phyloP scores from a whole-genome alignment of 2,113 vertebrate genomes.

The Corvus hawaiiensis region DNA sequence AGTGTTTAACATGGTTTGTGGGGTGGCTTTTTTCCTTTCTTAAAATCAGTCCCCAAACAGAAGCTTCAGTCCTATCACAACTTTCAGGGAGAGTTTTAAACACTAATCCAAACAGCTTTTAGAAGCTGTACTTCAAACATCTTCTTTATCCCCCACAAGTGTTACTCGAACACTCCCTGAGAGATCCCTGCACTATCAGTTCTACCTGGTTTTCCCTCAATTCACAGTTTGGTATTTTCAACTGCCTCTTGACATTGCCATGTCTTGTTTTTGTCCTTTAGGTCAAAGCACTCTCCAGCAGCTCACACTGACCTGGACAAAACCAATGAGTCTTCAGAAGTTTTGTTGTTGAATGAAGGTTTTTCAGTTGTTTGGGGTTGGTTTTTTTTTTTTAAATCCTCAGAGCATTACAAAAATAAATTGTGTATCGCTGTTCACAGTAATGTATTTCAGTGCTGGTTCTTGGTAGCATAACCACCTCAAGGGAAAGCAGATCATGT shows the following conservation, averaged over 20 bases:
- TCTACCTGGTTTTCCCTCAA: neutral
- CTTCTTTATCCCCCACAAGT: neutral
- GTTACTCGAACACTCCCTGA: neutral
- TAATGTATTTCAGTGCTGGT: neutral
- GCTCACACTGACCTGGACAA: neutral
- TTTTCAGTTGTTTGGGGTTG: neutral
- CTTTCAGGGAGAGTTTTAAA: neutral
- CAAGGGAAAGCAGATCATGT: neutral
- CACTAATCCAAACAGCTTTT: neutral
- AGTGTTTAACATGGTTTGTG: neutral
- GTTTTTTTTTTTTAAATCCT: neutral
- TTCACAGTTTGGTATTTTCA: neutral
- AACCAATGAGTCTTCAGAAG: neutral
- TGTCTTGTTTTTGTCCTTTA: neutral
- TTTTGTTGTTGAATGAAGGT: fast-evolving
- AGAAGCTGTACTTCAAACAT: neutral
- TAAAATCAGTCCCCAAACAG: neutral
- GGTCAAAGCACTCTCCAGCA: neutral
- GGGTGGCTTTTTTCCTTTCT: neutral
- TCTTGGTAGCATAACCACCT: neutral
- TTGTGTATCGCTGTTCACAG: neutral
- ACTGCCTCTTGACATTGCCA: neutral
- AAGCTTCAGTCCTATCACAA: neutral
- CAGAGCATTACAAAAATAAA: neutral
- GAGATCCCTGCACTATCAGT: neutral